Evolutionary conservation across 2,888 invertebrate species (phyloP), one percentile per base, ranked within the genome.

Genomic region (Malachius bipustulatus): DNA sequence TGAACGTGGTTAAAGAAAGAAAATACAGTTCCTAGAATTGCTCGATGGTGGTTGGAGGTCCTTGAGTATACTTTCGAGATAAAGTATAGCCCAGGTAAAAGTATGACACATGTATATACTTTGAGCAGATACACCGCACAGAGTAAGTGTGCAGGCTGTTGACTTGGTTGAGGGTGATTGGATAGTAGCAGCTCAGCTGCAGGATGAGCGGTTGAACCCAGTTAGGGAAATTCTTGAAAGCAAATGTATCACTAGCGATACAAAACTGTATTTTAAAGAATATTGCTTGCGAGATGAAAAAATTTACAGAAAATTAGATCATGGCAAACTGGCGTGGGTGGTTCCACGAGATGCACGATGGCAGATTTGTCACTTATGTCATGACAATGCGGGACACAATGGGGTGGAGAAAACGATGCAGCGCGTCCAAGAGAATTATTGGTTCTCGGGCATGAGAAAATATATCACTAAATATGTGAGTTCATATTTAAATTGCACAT

Each of bases 391-490:
- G 8, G 45, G 43, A 14, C 47, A 46, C 32, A 30, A 40, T 13
- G 37, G 47, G 15, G 19, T 43, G 11, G 46, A 47, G 32, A 42
- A 47, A 26, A 42, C 44, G 4, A 11, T 46, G 6, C 24, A 36
- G 27, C 16, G 39, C 26, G 41, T 47, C 12, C 26, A 27, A 24
- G 16, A 26, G 29, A 42, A 44, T 29, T 48, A 48, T 36, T 48
- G 42, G 39, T 48, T 48, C 28, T 35, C 48, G 10, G 38, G 34
- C 14, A 42, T 46, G 44, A 14, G 45, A 30, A 34, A 42, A 1
- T 55, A 52, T 35, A 48, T 56, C 1, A 45, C 39, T 11, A 45
- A 49, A 19, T 52, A 57, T 34, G 47, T 56, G 4, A 36, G 38
- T 4, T 45, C 51, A 4, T 56, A 52, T 37, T 35, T 57, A 4